These are phyloP conservation scores for Minunthozetes semirufus DNA, from an alignment of 2,888 invertebrate genomes.

Conservation along the genomic window DNA sequence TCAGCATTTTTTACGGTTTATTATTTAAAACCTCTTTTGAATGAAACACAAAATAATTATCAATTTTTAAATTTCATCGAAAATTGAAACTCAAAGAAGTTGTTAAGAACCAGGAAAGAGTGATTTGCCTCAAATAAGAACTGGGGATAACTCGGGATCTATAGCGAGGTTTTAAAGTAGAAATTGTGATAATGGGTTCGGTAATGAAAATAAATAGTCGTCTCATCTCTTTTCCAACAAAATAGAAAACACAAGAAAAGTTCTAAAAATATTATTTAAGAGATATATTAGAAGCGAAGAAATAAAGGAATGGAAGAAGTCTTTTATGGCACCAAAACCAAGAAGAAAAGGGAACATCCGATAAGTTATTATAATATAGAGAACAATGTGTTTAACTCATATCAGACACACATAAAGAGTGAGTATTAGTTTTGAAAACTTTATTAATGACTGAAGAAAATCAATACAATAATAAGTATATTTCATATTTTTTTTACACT, in stretches of 20 bases:
- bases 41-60: background rate
- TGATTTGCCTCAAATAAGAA: background rate
- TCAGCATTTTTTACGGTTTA: background rate
- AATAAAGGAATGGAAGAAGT: background rate
- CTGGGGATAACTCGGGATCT: background rate
- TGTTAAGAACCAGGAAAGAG: background rate
- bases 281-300: background rate
- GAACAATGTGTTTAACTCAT: background rate
- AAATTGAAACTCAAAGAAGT: background rate
- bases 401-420: background rate
- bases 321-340: no score
- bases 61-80: background rate
- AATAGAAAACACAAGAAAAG: background rate
- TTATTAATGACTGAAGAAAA: background rate
- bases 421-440: background rate
- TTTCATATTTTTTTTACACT: background rate
- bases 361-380: background rate
- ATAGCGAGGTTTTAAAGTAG: background rate
- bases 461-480: background rate
- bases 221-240: background rate
- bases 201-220: conserved; percentile 16
- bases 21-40: background rate
- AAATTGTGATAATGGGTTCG: conserved; percentile 7
- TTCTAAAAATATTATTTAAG: background rate
- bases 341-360: background rate